phyloP scores from a whole-genome alignment of 2,888 invertebrate species.

The Pyrrhia umbra region DNA sequence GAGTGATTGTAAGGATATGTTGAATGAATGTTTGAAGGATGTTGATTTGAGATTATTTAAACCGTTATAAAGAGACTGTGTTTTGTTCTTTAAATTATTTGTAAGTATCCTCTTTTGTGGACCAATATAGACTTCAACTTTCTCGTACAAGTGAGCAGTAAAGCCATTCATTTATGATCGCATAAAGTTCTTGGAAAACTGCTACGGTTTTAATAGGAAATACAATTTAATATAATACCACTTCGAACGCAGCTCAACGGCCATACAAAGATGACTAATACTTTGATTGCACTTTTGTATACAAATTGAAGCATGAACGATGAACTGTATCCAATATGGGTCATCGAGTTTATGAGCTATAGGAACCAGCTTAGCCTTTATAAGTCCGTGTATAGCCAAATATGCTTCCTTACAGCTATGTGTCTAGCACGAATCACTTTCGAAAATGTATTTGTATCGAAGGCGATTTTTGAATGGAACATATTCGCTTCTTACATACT shows the following conservation, averaged over 20 bases:
- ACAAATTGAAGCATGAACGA: conserved; percentile 47
- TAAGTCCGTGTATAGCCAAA: no score
- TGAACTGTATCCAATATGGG: conserved; percentile 49
- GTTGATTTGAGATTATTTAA: conserved; percentile 27
- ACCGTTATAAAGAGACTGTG: conserved; percentile 9
- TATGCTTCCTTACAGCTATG: background rate
- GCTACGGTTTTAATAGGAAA: conserved; percentile 8
- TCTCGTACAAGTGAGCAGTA: no score
- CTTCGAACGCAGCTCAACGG: conserved; percentile 1
- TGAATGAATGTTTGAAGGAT: conserved; percentile 35
- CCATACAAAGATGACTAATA: conserved; percentile 27
- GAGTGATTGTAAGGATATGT: conserved; percentile 67
- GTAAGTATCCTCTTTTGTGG: background rate
- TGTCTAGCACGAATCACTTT: background rate
- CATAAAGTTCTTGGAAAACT: no score
- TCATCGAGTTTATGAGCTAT: conserved; percentile 15
- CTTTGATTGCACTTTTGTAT: conserved; percentile 50
- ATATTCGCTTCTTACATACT: no score
- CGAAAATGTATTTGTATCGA: no score
- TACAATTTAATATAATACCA: background rate
- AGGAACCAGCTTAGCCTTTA: background rate
- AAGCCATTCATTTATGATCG: no score
- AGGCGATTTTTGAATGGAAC: no score
- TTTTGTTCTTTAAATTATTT: no score
- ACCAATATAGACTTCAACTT: no score